A percentile compares a stretch with the other conserved stretches of the same genome.
Conservation (phyloP, 1,140 invertebrate species). For the Pseudomyrmex cubaensis region DNA sequence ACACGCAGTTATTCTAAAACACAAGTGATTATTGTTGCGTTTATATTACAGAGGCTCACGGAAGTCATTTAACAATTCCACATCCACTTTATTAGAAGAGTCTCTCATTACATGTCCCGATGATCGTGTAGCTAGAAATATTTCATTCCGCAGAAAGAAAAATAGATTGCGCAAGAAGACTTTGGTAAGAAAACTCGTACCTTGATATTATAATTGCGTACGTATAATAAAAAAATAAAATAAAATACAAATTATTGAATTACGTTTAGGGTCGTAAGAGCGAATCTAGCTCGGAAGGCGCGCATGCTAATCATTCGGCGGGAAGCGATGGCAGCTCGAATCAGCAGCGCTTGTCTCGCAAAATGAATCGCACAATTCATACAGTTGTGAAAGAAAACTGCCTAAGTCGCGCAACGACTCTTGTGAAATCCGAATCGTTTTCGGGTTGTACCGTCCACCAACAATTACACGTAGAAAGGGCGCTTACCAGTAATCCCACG, state of each 20-base stretch:
- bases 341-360: slow-evolving; percentile 77
- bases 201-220: not conserved
- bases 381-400: slow-evolving; percentile 69
- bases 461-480: slow-evolving; percentile 85
- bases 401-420: slow-evolving; percentile 75
- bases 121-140: slow-evolving; percentile 82
- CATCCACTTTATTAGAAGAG: slow-evolving; percentile 83
- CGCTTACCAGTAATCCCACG: slow-evolving; percentile 87
- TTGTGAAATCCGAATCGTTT: slow-evolving; percentile 90
- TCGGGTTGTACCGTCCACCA: slow-evolving; percentile 87
- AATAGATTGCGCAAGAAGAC: slow-evolving; percentile 88
- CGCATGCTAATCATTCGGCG: slow-evolving; percentile 78
- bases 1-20: not conserved
- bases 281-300: slow-evolving; percentile 87
- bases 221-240: not conserved
- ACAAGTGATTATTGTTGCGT: not conserved
- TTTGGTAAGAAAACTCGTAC: slow-evolving; percentile 79
- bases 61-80: slow-evolving; percentile 81
- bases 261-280: slow-evolving; percentile 84
- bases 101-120: slow-evolving; percentile 78
- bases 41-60: slow-evolving; percentile 78
- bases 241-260: not conserved
- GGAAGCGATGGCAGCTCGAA: slow-evolving; percentile 81
- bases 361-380: slow-evolving; percentile 74
- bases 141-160: slow-evolving; percentile 88